phyloP scores from a whole-genome alignment of 30 jellyfish, hydroid and myxozoan species.

The Turritopsis rubra region DNA sequence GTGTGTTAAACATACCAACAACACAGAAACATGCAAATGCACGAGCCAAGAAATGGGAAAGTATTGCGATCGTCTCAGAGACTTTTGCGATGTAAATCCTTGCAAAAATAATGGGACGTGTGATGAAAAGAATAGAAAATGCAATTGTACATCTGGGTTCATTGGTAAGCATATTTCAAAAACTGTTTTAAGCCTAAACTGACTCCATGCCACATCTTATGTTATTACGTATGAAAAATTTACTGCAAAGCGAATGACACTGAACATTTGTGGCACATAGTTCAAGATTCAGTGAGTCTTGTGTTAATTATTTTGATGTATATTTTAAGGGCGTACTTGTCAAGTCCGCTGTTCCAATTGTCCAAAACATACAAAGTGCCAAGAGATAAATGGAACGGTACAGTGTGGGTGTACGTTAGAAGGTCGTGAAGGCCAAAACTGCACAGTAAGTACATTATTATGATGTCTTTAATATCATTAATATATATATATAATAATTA shows the following conservation, averaged over 20 bases:
- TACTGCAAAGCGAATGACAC: too few species aligned
- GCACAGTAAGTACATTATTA: background rate
- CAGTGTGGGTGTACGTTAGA: background rate
- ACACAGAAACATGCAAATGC: background rate
- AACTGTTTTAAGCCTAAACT: too few species aligned
- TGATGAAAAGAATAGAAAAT: background rate
- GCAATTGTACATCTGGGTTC: background rate
- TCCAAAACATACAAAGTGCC: background rate
- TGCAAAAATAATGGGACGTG: constrained; percentile 6
- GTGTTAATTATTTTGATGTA: too few species aligned
- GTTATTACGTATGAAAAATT: too few species aligned
- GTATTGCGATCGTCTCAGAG: background rate
- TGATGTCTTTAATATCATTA: background rate
- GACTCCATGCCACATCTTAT: too few species aligned
- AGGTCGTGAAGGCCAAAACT: background rate
- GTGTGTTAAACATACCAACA: background rate
- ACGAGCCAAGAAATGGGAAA: background rate
- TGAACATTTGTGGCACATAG: too few species aligned
- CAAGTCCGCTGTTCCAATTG: background rate
- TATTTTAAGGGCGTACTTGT: background rate
- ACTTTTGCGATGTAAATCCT: background rate
- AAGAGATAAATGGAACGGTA: too few species aligned
- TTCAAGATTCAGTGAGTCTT: too few species aligned
- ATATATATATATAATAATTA: too few species aligned
- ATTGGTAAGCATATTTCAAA: too few species aligned